phyloP scores from a whole-genome alignment of 2,888 invertebrate species.

The Taphrorychus bicolor region DNA sequence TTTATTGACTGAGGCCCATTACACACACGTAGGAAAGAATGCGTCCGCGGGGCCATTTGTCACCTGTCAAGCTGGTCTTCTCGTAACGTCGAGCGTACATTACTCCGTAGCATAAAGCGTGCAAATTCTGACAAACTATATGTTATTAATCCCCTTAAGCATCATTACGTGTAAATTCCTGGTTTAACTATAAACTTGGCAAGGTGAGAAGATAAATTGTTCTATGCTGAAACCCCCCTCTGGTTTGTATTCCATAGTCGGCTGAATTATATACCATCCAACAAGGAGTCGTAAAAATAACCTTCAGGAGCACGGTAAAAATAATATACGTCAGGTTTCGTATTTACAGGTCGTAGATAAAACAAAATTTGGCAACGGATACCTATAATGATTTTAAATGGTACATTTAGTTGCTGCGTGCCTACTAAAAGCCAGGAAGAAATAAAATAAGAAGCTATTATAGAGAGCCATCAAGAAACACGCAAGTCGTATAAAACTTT shows the following conservation, averaged over 20 bases:
- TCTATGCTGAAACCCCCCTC: slow-evolving; percentile 46
- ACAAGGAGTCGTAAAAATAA: background rate
- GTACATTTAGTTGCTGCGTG: slow-evolving; percentile 22
- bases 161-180: slow-evolving; percentile 46
- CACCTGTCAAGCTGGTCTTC: slow-evolving; percentile 18
- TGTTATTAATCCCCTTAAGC: slow-evolving; percentile 43
- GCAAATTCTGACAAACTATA: slow-evolving; percentile 40
- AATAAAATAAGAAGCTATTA: slow-evolving; percentile 29
- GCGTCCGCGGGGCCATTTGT: slow-evolving; percentile 12
- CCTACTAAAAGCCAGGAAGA: slow-evolving; percentile 32
- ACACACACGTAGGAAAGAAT: slow-evolving; percentile 10
- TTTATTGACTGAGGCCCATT: slow-evolving; percentile 6
- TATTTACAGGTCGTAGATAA: background rate
- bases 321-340: background rate
- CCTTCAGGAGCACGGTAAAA: background rate
- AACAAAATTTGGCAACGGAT: background rate
- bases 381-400: background rate
- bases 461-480: slow-evolving; percentile 24
- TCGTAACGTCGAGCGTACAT: slow-evolving; percentile 14
- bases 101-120: slow-evolving; percentile 12
- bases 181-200: slow-evolving; percentile 47
- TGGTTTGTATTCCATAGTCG: slow-evolving; percentile 42
- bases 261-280: slow-evolving; percentile 43
- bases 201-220: slow-evolving; percentile 46
- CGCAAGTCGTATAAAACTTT: slow-evolving; percentile 25